Evolutionary conservation across 2,113 vertebrate genomes (phyloP), one percentile per base, ranked within the genome.

Genomic region (Datnioides undecimradiatus): DNA sequence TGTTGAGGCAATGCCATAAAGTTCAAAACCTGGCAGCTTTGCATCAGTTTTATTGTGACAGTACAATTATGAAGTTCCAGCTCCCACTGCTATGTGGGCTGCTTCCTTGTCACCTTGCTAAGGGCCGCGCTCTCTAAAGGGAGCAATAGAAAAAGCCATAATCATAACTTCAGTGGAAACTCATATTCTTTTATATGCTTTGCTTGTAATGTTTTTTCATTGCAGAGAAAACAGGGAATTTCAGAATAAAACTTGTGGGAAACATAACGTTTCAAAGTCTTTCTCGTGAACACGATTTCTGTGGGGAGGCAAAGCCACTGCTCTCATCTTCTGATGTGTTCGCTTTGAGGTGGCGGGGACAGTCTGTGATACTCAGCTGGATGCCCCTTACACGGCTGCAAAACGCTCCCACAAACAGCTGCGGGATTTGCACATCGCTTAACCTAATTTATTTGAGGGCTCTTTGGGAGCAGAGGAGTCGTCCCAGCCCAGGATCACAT

Each of bases 11-110:
- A 59, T 25, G 60, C 73, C 75, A 72, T 89, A 87, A 88, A 90
- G 43, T 76, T n/a, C n/a, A 85, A 85, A 76, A 87, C 77, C 79
- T 77, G 73, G 84, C 87, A 82, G 86, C 88, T 73, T 70, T 91
- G 73, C 87, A 91, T 93, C 89, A 92, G 76, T 92, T 93, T 93
- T 93, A 93, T 92, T 82, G 86, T 86, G 90, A 89, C 89, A 91
- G 83, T 79, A 88, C 85, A 89, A 93, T 93, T 90, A 91, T 91
- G 82, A 93, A 90, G 85, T 88, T 83, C 69, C 79, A 27, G 70
- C 83, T 90, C 88, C 77, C 85, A 82, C 81, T 55, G 83, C 82
- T 80, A 7, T 80, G 81, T 67, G 73, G 67, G 85, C 76, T 52
- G 81, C 81, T 76, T 85, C 67, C 81, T 75, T 51, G 90, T 91